Conservation (phyloP, 2,888 invertebrate genomes). For the Phaonia tiefii region DNA sequence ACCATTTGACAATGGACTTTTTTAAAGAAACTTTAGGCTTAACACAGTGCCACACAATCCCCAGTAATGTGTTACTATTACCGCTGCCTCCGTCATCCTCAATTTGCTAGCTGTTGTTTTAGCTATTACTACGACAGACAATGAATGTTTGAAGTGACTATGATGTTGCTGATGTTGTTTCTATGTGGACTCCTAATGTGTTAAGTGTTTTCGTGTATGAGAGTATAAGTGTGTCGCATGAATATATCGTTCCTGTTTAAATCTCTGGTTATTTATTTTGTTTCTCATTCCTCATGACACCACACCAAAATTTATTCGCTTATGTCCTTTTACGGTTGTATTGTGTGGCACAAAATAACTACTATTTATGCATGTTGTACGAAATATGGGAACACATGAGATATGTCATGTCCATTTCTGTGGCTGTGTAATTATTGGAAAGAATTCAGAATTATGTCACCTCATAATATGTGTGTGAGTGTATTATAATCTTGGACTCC, state of each 20-base stretch:
- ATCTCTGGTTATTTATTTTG: slow-evolving; percentile 31
- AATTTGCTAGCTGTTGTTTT: background rate
- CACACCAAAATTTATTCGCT: too few relatives aligned
- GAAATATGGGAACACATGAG: background rate
- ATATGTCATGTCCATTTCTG: too few relatives aligned
- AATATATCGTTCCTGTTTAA: slow-evolving; percentile 46
- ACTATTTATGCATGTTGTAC: slow-evolving; percentile 9
- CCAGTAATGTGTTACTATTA: too few relatives aligned
- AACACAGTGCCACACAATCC: too few relatives aligned
- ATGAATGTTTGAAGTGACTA: background rate
- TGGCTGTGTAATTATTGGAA: too few relatives aligned
- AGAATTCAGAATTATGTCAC: slow-evolving; percentile 35
- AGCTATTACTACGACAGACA: background rate
- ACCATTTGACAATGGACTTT: too few relatives aligned
- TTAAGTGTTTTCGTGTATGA: background rate
- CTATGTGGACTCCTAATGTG: background rate
- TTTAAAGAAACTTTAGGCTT: too few relatives aligned
- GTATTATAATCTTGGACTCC: background rate
- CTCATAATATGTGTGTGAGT: slow-evolving; percentile 13
- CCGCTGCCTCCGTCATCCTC: too few relatives aligned
- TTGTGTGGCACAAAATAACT: too few relatives aligned
- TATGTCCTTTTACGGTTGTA: too few relatives aligned
- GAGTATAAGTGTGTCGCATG: background rate
- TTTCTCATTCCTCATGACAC: slow-evolving; percentile 19
- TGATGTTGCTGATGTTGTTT: slow-evolving; percentile 1